Conservation (phyloP, 2,888 invertebrate species). For the Drosophila gaucha region DNA sequence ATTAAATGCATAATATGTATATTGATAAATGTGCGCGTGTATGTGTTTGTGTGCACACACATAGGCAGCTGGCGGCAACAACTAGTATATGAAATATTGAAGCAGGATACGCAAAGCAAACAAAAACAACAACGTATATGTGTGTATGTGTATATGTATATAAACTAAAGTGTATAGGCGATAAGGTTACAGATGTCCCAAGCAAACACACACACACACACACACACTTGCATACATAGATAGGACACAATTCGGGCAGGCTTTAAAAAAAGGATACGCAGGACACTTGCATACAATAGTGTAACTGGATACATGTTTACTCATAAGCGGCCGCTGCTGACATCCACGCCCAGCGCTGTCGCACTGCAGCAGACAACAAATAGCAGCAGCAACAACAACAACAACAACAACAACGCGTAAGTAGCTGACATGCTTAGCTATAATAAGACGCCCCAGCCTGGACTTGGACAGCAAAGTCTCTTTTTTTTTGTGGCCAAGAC, state of each 20-base stretch:
- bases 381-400: constrained; percentile 27
- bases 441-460: constrained; percentile 64
- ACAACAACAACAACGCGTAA: constrained; percentile 43
- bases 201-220: constrained; percentile 42
- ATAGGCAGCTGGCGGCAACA: constrained; percentile 52
- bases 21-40: constrained; percentile 16
- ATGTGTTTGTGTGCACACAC: constrained; percentile 18
- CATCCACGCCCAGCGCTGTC: constrained; percentile 46
- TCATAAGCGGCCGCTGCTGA: constrained; percentile 60
- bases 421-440: constrained; percentile 68
- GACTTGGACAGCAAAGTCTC: constrained; percentile 47
- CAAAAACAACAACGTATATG: constrained; percentile 42
- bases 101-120: constrained; percentile 46
- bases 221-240: constrained; percentile 8
- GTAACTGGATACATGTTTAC: constrained; percentile 75
- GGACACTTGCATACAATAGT: constrained; percentile 40
- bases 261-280: constrained; percentile 54
- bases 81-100: constrained; percentile 71
- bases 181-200: constrained; percentile 79
- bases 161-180: constrained; percentile 58
- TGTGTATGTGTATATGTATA: no score
- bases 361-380: constrained; percentile 61
- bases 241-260: constrained; percentile 37
- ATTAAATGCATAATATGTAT: constrained; percentile 57
- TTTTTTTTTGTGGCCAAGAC: constrained; percentile 46